A percentile compares a stretch with the other conserved stretches of the same genome.
These are phyloP conservation scores for Masnerella sp. DNA, from an alignment of 2,888 invertebrate genomes.

Conservation along the genomic window DNA sequence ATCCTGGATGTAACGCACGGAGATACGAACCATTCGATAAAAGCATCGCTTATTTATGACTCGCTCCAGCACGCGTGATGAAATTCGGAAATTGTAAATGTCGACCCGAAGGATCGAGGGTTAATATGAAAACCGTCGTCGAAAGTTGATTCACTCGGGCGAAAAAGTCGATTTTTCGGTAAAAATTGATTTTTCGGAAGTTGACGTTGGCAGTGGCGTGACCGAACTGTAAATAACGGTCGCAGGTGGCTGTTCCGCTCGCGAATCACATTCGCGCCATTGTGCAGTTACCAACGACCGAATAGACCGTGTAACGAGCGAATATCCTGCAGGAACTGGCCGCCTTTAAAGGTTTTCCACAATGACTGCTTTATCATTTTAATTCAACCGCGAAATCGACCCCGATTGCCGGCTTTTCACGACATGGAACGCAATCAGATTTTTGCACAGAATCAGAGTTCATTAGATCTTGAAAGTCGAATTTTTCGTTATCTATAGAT, in stretches of 20 bases:
- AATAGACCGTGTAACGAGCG: constrained; percentile 30
- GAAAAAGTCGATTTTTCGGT: constrained; percentile 28
- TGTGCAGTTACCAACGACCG: constrained; percentile 38
- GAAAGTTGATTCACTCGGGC: constrained; percentile 31
- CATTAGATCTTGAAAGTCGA: no score
- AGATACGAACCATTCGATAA: neutral
- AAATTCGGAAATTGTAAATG: constrained; percentile 8
- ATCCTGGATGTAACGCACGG: neutral
- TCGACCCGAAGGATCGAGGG: neutral
- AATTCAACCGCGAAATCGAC: constrained; percentile 28
- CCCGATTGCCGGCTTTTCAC: constrained; percentile 7
- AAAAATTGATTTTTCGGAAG: no score
- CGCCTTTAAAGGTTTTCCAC: constrained; percentile 23
- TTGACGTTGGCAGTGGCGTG: constrained; percentile 13
- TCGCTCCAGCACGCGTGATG: neutral
- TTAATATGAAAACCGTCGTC: constrained; percentile 8
- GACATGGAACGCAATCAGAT: constrained; percentile 10
- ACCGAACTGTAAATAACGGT: constrained; percentile 55
- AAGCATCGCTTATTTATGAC: neutral
- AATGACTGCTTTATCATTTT: constrained; percentile 35
- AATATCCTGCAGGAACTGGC: constrained; percentile 26
- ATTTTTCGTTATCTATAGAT: no score
- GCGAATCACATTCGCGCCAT: constrained; percentile 44
- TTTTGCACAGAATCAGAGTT: constrained; percentile 1
- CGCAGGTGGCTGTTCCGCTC: constrained; percentile 50